phyloP scores from a whole-genome alignment of 1,140 invertebrate species.

The Globodera ellingtonae region DNA sequence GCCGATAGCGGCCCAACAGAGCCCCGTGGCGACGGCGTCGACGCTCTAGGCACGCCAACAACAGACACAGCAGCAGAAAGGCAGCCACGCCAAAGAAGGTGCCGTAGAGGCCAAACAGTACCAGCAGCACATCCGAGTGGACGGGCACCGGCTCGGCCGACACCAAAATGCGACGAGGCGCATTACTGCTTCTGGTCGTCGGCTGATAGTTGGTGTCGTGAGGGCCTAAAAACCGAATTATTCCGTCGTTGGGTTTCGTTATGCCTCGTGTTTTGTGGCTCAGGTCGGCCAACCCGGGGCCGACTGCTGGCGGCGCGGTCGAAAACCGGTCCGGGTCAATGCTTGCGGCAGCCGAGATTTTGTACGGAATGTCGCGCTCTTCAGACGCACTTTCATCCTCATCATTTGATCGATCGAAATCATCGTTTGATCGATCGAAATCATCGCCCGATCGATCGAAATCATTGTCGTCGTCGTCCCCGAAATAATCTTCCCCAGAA shows the following conservation, averaged over 20 bases:
- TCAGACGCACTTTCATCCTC: background rate
- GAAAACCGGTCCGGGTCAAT: background rate
- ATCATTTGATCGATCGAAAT: background rate
- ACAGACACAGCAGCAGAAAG: conserved; percentile 22
- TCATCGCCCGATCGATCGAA: background rate
- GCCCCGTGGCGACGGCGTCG: conserved; percentile 8
- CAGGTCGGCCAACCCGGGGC: background rate
- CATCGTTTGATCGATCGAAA: background rate
- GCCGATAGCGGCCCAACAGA: background rate
- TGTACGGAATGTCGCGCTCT: background rate
- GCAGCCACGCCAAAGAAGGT: conserved; percentile 21
- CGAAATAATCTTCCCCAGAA: background rate
- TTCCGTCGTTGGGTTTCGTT: no score
- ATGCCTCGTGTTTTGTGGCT: background rate
- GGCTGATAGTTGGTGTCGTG: background rate
- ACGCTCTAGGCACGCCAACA: conserved; percentile 21
- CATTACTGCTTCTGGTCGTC: background rate
- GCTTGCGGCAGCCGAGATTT: background rate
- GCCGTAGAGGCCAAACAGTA: conserved; percentile 19
- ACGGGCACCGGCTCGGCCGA: conserved; percentile 23
- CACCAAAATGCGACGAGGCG: conserved; percentile 3
- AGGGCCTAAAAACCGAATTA: no score
- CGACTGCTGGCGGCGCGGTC: background rate
- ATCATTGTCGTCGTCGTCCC: background rate
- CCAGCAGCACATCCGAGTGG: conserved; percentile 21